phyloP scores from a whole-genome alignment of 1,140 invertebrate genomes.

The Drosophila sechellia region DNA sequence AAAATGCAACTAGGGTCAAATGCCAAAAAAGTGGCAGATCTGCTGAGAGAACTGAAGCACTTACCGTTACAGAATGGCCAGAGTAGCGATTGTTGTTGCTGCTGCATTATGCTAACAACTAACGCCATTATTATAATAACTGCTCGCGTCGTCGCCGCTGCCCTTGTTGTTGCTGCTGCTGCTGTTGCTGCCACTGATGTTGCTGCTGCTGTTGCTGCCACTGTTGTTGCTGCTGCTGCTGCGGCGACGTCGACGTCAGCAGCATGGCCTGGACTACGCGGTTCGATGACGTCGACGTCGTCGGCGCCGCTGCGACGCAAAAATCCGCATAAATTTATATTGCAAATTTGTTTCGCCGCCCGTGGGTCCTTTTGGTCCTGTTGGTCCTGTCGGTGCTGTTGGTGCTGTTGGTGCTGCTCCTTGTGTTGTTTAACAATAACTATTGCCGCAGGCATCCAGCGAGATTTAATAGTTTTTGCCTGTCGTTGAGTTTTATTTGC shows the following conservation, averaged over 20 bases:
- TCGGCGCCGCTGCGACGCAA: conserved; percentile 57
- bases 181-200: conserved; percentile 7
- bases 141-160: conserved; percentile 37
- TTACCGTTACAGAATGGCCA: conserved; percentile 73
- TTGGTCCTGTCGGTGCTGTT: conserved; percentile 22
- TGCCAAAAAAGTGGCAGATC: conserved; percentile 25
- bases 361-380: conserved; percentile 9
- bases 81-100: conserved; percentile 41
- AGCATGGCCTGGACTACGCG: conserved; percentile 45
- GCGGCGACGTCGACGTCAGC: conserved; percentile 34
- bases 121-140: conserved; percentile 76
- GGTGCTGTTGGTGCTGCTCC: conserved; percentile 21
- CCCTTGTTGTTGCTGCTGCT: conserved; percentile 7
- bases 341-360: conserved; percentile 43
- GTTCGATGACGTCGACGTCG: conserved; percentile 39
- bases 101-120: conserved; percentile 71
- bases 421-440: conserved; percentile 62
- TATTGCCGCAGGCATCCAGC: conserved; percentile 73
- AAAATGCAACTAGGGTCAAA: conserved; percentile 21
- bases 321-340: conserved; percentile 65
- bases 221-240: conserved; percentile 13
- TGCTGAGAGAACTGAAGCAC: conserved; percentile 30
- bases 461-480: conserved; percentile 59
- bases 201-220: conserved; percentile 21
- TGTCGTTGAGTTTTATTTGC: conserved; percentile 59